Conservation (phyloP, 2,888 invertebrate genomes). For the Plemyria rubiginata region DNA sequence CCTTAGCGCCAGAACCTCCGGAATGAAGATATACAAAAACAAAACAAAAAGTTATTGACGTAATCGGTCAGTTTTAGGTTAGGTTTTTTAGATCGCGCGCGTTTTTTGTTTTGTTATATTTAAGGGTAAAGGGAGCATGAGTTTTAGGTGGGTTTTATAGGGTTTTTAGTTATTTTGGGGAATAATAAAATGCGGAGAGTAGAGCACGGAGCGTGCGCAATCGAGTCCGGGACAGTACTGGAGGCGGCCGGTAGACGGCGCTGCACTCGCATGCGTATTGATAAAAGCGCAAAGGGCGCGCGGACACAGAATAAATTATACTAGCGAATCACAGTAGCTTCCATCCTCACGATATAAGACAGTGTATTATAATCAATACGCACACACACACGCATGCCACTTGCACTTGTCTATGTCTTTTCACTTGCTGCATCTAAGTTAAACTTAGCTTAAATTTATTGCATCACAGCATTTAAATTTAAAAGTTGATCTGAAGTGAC, state of each 20-base stretch:
- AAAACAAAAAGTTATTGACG: conserved; percentile 57
- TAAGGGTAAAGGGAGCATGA: not conserved
- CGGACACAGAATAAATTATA: conserved; percentile 11
- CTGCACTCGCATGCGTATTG: conserved; percentile 53
- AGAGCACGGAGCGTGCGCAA: conserved; percentile 77
- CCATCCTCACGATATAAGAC: conserved; percentile 2
- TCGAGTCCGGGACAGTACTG: conserved; percentile 67
- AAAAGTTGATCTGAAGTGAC: not conserved
- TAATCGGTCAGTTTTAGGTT: conserved; percentile 61
- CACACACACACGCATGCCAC: conserved; percentile 1
- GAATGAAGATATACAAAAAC: conserved; percentile 41
- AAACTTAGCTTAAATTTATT: not conserved
- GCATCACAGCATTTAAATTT: conserved; percentile 4
- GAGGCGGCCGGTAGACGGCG: conserved; percentile 71
- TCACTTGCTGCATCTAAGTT: not conserved
- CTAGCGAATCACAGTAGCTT: conserved; percentile 9
- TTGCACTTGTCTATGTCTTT: not conserved
- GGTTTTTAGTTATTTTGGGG: conserved; percentile 63
- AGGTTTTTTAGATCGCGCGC: conserved; percentile 48
- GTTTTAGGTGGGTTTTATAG: conserved; percentile 38
- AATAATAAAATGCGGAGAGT: conserved; percentile 66
- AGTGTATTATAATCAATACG: not conserved
- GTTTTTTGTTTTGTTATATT: conserved; percentile 5
- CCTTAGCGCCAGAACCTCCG: conserved; percentile 39
- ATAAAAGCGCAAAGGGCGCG: conserved; percentile 77